Evolutionary conservation across 1,140 invertebrate genomes (phyloP), one percentile per base, ranked within the genome.

Genomic region (Argopecten irradians): DNA sequence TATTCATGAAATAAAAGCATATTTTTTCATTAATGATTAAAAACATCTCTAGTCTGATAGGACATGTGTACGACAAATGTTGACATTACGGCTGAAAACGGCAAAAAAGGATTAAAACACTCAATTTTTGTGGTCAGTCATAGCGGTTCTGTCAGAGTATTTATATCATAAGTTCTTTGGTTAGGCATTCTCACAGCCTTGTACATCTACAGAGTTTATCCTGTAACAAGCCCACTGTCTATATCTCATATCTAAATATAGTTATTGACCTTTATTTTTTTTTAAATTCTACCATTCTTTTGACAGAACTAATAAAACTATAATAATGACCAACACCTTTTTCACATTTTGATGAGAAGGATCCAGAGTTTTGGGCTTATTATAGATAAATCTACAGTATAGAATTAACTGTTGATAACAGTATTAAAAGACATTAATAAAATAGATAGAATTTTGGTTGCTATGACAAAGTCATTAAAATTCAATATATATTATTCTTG

Each of bases 1-100:
- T 71, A 71, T 71, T 71, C 55, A 71, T 71, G 55, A 71, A 71
- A 71, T 71, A 71, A 71, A 71, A 71, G 55, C 55, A 71, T 28
- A 28, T 28, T 71, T 71, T n/a, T n/a, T 71, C 55, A 71, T 71
- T 71, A 71, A 71, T 71, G 55, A 71, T 71, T 71, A 71, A 71
- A 71, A 71, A 71, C 55, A 71, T 71, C 55, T 71, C 55, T 28
- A 71, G 28, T 71, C n/a, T 71, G 55, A 71, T 71, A 28, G 55
- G 55, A 71, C 55, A 71, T 71, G 55, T 71, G 55, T 71, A 71
- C n/a, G 55, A 71, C 55, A 71, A 71, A 71, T n/a, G 22, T 71
- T 71, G 22, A 71, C 55, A 71, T 71, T 11, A 71, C 55, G n/a
- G 55, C 28, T 71, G 55, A 71, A 71, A 71, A 71, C n/a, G n/a